These are phyloP conservation scores for Latrodectus hesperus DNA, from an alignment of 2,888 invertebrate species.

Conservation along the genomic window DNA sequence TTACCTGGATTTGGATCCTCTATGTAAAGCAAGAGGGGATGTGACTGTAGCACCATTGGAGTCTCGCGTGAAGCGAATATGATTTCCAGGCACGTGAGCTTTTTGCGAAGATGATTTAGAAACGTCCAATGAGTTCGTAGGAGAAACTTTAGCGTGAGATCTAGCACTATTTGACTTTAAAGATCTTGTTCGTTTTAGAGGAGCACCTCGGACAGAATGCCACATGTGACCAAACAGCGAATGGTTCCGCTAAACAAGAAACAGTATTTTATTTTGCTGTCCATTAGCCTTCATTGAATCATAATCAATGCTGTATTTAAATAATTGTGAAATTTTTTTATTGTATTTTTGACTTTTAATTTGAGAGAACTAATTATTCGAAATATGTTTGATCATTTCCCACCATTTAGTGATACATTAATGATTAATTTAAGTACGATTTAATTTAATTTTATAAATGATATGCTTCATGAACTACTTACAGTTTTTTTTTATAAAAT, in stretches of 20 bases:
- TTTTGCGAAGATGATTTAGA: conserved; percentile 68
- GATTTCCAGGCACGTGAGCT: conserved; percentile 68
- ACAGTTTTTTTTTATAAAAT: too few species aligned
- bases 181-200: conserved; percentile 55
- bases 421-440: too few species aligned
- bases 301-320: too few species aligned
- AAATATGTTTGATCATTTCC: too few species aligned
- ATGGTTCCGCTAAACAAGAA: conserved; percentile 88
- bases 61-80: conserved; percentile 69
- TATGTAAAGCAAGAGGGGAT: conserved; percentile 67
- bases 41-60: conserved; percentile 61
- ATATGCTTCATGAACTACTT: too few species aligned
- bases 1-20: conserved; percentile 69
- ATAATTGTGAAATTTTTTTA: too few species aligned
- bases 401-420: too few species aligned
- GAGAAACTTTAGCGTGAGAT: conserved; percentile 70
- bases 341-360: too few species aligned
- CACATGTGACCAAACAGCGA: conserved; percentile 96
- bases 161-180: conserved; percentile 53
- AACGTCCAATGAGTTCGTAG: conserved; percentile 70
- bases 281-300: too few species aligned
- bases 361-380: too few species aligned
- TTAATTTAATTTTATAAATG: too few species aligned
- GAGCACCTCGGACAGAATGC: conserved; percentile 85
- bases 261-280: background rate